Percentiles rank a stretch among this genome's conserved stretches.
Evolutionary conservation across 1,140 invertebrate genomes (phyloP).

Genomic region (Hyposmocoma kahamanoa): DNA sequence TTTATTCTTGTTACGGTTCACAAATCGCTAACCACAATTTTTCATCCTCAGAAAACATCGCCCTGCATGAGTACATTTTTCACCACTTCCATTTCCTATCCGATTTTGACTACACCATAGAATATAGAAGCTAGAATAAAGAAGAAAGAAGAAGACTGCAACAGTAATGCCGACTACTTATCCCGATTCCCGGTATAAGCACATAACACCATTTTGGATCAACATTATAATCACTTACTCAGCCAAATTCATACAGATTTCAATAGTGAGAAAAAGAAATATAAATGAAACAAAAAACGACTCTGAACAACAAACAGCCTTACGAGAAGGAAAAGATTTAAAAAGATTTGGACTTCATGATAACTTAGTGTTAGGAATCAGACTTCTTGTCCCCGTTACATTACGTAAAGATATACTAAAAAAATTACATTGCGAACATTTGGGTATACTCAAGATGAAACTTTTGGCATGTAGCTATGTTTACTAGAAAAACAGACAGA

Average conservation of each 20-base stretch:
- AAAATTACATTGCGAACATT: slow-evolving; percentile 30
- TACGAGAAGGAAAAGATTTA: too few relatives aligned
- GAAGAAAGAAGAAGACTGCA: too few relatives aligned
- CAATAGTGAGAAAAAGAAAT: not conserved
- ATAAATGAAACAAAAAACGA: not conserved
- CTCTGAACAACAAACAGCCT: not conserved
- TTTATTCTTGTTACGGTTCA: slow-evolving; percentile 59
- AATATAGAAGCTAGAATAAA: too few relatives aligned
- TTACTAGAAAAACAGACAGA: slow-evolving; percentile 64
- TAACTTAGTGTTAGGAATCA: too few relatives aligned
- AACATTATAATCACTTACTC: too few relatives aligned
- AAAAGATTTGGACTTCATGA: not conserved
- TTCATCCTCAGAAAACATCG: slow-evolving; percentile 36
- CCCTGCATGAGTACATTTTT: slow-evolving; percentile 37
- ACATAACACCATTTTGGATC: slow-evolving; percentile 28
- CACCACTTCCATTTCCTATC: too few relatives aligned
- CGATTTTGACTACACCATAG: too few relatives aligned
- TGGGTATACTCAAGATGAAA: slow-evolving; percentile 70
- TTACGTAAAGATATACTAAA: too few relatives aligned
- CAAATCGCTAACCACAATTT: slow-evolving; percentile 56
- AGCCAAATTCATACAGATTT: not conserved
- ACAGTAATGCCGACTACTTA: slow-evolving; percentile 46
- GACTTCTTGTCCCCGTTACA: too few relatives aligned
- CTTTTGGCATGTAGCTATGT: slow-evolving; percentile 54
- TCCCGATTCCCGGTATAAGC: slow-evolving; percentile 41